Conservation (phyloP, 2,888 invertebrate species). For the Nephrotoma guestfalica region DNA sequence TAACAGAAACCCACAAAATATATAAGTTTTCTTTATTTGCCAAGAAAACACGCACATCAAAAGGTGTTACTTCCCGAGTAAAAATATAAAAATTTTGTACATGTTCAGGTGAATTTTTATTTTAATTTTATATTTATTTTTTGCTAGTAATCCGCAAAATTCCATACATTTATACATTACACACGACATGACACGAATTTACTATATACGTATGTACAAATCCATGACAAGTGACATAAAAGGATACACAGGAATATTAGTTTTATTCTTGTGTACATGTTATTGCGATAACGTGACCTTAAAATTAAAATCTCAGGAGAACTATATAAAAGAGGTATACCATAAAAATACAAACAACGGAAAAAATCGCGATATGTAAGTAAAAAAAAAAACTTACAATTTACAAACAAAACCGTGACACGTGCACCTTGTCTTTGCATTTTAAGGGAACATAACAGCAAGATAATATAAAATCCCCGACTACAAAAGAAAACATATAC, state of each 20-base stretch:
- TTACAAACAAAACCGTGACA: background rate
- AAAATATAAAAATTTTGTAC: background rate
- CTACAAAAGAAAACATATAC: background rate
- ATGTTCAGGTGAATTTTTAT: background rate
- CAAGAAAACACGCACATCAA: constrained; percentile 5
- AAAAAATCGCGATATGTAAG: background rate
- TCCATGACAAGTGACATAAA: background rate
- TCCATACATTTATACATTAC: constrained; percentile 2
- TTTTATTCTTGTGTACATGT: background rate
- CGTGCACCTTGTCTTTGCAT: background rate
- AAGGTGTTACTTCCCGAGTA: constrained; percentile 5
- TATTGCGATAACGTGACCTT: constrained; percentile 6
- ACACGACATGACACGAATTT: background rate
- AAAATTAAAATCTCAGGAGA: constrained; percentile 1
- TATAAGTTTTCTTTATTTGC: background rate
- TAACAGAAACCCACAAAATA: background rate
- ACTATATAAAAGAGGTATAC: background rate
- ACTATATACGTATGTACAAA: background rate
- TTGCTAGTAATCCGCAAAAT: background rate
- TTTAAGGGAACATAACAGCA: background rate
- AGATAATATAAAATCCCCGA: background rate
- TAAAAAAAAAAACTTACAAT: background rate
- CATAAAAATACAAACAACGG: background rate
- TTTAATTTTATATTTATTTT: background rate
- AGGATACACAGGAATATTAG: background rate